Evolutionary conservation across 2,797 vertebrate genomes (phyloP).

Genomic region (Syndactyla subalaris): DNA sequence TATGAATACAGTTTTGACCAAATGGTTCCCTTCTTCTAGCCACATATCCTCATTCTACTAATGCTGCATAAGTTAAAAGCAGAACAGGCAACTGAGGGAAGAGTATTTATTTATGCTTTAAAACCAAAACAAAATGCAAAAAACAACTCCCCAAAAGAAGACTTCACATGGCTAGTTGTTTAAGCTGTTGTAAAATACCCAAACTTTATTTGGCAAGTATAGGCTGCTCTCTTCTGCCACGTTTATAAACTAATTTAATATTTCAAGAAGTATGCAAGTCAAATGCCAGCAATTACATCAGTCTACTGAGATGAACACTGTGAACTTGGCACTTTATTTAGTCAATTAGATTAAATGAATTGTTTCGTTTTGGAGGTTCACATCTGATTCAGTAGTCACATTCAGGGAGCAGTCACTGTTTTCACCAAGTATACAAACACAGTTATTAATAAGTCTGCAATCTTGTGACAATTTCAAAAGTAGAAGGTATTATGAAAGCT

Average conservation of each 20-base stretch:
- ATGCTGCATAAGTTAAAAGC: not conserved
- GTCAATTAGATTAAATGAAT: conserved; percentile 25
- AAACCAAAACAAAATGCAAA: not conserved
- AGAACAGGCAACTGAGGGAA: not conserved
- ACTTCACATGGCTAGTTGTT: conserved; percentile 10
- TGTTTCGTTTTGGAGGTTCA: conserved; percentile 37
- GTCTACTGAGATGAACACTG: conserved; percentile 42
- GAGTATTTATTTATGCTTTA: not conserved
- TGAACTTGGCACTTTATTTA: conserved; percentile 22
- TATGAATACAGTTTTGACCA: not conserved
- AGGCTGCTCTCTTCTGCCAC: conserved; percentile 54
- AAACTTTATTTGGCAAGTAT: conserved; percentile 45
- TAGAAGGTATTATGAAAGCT: not conserved
- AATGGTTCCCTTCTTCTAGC: not conserved
- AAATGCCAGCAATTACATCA: conserved; percentile 63
- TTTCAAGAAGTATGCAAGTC: conserved; percentile 61
- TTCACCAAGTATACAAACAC: not conserved
- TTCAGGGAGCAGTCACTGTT: not conserved
- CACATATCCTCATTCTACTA: not conserved
- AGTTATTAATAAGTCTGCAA: not conserved
- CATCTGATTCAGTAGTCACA: conserved; percentile 40
- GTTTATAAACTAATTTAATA: conserved; percentile 71
- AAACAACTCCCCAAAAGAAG: not conserved
- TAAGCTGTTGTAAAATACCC: conserved; percentile 49
- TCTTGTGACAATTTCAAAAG: conserved; percentile 10